Base-by-base conservation (phyloP, 2,797 vertebrate species). In the Champsocephalus gunnari region DNA sequence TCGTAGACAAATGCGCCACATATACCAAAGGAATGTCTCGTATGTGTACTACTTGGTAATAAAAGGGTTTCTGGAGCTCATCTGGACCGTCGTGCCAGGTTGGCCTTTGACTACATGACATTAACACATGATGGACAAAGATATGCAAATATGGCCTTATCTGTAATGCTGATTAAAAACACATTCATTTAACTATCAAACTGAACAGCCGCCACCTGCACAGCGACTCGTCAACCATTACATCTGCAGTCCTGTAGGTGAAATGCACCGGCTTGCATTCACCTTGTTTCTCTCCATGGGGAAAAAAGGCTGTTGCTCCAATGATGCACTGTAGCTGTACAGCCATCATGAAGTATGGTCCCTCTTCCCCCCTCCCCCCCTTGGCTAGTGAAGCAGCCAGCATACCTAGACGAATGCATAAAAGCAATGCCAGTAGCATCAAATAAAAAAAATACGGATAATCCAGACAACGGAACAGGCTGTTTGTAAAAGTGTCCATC, bases 281-380 rank as follows among this genome's bases (percentile, higher is more conserved):
- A 70, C 80, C 70, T 76, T 28, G 50, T 79, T 63, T 84, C 59
- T 64, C 67, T 75, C 34, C 41, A 54, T 41, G 53, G 0, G 0
- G 2, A 48, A 32, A 21, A 2, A 66, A 21, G 16, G 17, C 43
- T 67, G 67, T 65, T 66, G 28, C 81, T 81, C 73, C 65, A 81
- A 56, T 72, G 75, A 84, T 89, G 84, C 83, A 77, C 82, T 64
- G 73, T 47, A 71, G 85, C 84, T 71, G 72, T 76, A 71, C 77
- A 84, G 83, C 66, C 72, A 88, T 73, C 80, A 64, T 82, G 68
- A 90, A 86, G 85, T 83, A 79, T 12, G 75, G 82, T 81, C 73
- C 71, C 71, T 61, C 83, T 28, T n/a, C n/a, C 74, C 10, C 32
- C 64, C 9, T 3, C 71, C 24, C 50, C 51, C 12, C n/a, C 66